Base-by-base conservation (phyloP, 2,888 invertebrate species). In the Drosophila monieri region DNA sequence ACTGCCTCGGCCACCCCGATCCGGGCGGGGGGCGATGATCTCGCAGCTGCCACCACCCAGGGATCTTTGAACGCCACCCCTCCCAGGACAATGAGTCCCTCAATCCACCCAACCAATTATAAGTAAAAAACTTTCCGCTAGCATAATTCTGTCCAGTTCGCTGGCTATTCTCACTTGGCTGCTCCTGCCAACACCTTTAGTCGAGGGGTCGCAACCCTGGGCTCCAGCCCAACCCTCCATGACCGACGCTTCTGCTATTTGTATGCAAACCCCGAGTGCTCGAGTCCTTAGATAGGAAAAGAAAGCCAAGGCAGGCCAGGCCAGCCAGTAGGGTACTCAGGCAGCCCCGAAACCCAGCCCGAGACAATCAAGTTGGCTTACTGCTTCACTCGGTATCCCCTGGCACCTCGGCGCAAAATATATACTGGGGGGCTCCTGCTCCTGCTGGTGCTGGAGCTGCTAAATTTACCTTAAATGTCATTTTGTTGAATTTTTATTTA, bases 401-500 rank as follows among this genome's bases (percentile, higher is more conserved):
- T 58, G 51, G 47, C 70, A 70, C 51, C 41, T 49, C 21, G 21
- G 21, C 5, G 21, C 27, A 43, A 30, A 35, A 46, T 52, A 49
- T 35, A 43, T 59, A 49, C 30, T 56, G 53, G 49, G 49, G 62
- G 39, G 49, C 49, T 18, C 21, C 30, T 55, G 44, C 21, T 27
- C 12, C 6, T 32, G 49, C 27, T 27, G 27, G 18, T 21, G 12
- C 12, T 52, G 15, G 27, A 8, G 15, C 52, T 43, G 65, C 62
- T 70, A 53, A 67, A 44, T 58, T 76, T 70, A 73, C 77, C 77
- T 83, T 85, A 81, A 83, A 85, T 84, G 77, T 72, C 76, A 84
- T 80, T 88, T 83, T 79, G 86, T 86, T 77, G 78, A 72, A 78
- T 72, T 88, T 78, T 85, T 88, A 84, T 88, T 88, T 85, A 88